Base-by-base conservation (phyloP, 2,113 vertebrate species). In the Sminthopsis crassicaudata region DNA sequence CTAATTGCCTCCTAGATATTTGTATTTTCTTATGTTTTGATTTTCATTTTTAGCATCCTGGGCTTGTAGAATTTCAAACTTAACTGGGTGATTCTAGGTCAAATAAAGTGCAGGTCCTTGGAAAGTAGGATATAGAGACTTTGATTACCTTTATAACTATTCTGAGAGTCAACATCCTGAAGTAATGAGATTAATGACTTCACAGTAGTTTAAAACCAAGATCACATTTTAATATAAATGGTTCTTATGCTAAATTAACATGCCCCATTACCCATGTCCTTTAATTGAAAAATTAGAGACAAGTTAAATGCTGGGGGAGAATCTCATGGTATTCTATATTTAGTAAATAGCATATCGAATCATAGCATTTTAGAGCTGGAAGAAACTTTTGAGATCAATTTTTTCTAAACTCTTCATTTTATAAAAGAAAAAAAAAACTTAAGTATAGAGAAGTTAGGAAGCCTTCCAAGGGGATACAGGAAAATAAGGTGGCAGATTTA, bases 221-320 rank as follows among this genome's bases (percentile, higher is more conserved):
- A 42, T 84, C 67, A 84, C 67, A 84, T 42, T 84, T 84, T 84
- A 42, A 84, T 84, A 84, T 84, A 84, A 84, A 84, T 84, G 67
- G 67, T 84, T 84, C 67, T 84, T 84, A 42, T 84, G 16, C 67
- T 84, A 84, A 84, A 84, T 84, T 84, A 84, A n/a, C 67, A 84
- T 84, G 67, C 67, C 19, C 67, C 67, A 84, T 84, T 84, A 84
- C 67, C 67, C n/a, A 42, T 84, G 67, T 84, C 67, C 67, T 84
- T n/a, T 84, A 84, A 84, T 84, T 84, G n/a, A 84, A 84, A 42
- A 84, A 84, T 84, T 84, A 84, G n/a, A 84, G 67, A 84, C 67
- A 84, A 84, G 67, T 42, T 84, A 84, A 84, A 42, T 84, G 67
- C 67, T 84, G n/a, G 67, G 67, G 67, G 67, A 84, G n/a, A 84